Evolutionary conservation across 2,797 vertebrate genomes (phyloP), one percentile per base, ranked within the genome.

Genomic region (Pogonophryne albipinna): DNA sequence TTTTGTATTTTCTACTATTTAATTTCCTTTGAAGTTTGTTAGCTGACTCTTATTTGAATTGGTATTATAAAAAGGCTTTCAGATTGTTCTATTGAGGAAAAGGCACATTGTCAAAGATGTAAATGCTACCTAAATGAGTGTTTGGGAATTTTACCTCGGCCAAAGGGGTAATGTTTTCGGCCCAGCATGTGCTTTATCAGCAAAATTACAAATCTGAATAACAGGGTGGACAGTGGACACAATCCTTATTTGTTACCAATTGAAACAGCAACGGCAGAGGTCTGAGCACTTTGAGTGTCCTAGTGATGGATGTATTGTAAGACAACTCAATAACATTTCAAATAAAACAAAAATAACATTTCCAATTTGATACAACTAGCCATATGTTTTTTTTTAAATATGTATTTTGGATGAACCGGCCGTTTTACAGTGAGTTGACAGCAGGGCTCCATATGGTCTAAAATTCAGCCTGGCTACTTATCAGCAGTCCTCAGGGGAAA

Each of bases 401-500:
- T 3, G n/a, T 50, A 17, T 50, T 45, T 19, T 19, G 4, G 16
- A 11, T 41, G 27, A 47, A 20, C 38, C 46, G 50, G 74, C 44
- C 50, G 9, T 81, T 60, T 50, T 27, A 17, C 20, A 58, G 49
- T 23, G 41, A 59, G 1, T 13, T 52, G n/a, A 31, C 63, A 72
- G 15, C 46, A 57, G 31, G 51, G 46, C 5, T 42, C 71, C 46
- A 61, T 45, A 44, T 45, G 58, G 46, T 74, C 31, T 78, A 19
- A 66, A 74, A 50, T 31, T 49, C 15, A 68, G 56, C 56, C 59
- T 38, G 55, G 41, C 19, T 17, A 1, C 34, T 38, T 56, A 62
- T 34, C 20, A 6, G 53, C 58, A 4, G 47, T 75, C 74, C 65
- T 76, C 60, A n/a, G 61, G 52, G 57, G 64, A 82, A 46, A 71